These are phyloP conservation scores for Lithophane semibrunnea DNA, from an alignment of 2,888 invertebrate genomes.

Conservation along the genomic window DNA sequence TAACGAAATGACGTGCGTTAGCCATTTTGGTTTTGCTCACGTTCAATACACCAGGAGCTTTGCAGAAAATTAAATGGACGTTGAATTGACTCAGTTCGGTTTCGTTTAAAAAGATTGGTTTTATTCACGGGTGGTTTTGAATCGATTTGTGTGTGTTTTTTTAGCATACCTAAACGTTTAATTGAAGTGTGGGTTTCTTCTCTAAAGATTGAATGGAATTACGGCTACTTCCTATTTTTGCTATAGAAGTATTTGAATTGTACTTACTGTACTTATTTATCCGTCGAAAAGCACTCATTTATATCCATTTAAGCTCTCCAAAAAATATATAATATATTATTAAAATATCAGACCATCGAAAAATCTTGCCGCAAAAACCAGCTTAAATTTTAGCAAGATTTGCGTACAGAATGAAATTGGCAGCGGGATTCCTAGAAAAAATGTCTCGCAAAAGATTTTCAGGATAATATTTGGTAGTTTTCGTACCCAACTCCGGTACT, in stretches of 20 bases:
- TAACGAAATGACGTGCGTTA: conserved; percentile 70
- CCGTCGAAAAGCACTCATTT: too few relatives aligned
- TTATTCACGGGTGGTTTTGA: conserved; percentile 29
- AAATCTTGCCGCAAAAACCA: neutral
- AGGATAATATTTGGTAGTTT: conserved; percentile 24
- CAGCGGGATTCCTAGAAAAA: conserved; percentile 17
- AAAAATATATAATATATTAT: neutral
- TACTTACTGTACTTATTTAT: neutral
- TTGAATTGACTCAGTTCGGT: conserved; percentile 43
- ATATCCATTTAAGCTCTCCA: neutral
- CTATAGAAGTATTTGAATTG: neutral
- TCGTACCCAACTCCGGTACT: conserved; percentile 22
- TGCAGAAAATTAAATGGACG: conserved; percentile 49
- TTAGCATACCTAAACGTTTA: neutral
- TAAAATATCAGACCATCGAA: neutral
- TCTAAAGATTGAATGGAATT: neutral
- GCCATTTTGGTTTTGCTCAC: conserved; percentile 66
- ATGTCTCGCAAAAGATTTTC: neutral
- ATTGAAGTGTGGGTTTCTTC: neutral
- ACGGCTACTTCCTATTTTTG: neutral
- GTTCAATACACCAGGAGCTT: conserved; percentile 44
- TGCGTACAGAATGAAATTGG: conserved; percentile 18
- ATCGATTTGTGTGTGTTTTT: conserved; percentile 18
- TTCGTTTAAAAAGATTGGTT: conserved; percentile 37
- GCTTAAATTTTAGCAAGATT: neutral